Evolutionary conservation across 2,797 vertebrate species (phyloP), one percentile per base, ranked within the genome.

Genomic region (Thunnus albacares): DNA sequence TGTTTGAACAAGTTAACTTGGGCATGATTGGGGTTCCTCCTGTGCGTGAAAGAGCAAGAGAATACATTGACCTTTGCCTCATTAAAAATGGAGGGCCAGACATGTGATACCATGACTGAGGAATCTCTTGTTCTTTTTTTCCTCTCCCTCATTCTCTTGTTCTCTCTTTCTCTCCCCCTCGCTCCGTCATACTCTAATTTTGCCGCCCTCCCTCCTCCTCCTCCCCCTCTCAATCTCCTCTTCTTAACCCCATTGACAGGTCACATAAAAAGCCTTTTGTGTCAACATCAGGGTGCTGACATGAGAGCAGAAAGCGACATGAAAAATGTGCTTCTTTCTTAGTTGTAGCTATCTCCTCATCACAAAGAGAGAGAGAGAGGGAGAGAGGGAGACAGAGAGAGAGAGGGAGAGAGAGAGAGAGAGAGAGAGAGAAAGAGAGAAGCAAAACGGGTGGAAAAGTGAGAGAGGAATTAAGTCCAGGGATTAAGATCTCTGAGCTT

Each of bases 401-500:
- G 49, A 66, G 41, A 26, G 35, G 4, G 75, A 73, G 85, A 88
- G n/a, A 14, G n/a, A 41, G 24, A 45, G 6, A 26, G 41, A 15
- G 57, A 59, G 56, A 47, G 5, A 15, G 13, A 71, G 38, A 28
- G 30, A 64, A 60, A 49, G 41, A 22, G 74, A 22, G 69, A 51
- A 8, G 53, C 18, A 72, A 77, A 57, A 62, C 55, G 57, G 61
- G 80, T 77, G 69, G 70, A 84, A 80, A 78, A 79, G 84, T 87
- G 88, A 86, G 74, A 75, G 83, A 90, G 95, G 95, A 96, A 96
- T 96, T 96, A 96, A 96, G 94, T 97, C 96, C 92, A 95, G 94
- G 97, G 97, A 99, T 99, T 98, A 98, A 99, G 97, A 98, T 99
- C 97, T 98, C 96, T 93, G 75, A 81, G 87, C 84, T 88, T 92